Base-by-base conservation (phyloP, 1,140 invertebrate genomes). In the Dendrolimus punctatus region DNA sequence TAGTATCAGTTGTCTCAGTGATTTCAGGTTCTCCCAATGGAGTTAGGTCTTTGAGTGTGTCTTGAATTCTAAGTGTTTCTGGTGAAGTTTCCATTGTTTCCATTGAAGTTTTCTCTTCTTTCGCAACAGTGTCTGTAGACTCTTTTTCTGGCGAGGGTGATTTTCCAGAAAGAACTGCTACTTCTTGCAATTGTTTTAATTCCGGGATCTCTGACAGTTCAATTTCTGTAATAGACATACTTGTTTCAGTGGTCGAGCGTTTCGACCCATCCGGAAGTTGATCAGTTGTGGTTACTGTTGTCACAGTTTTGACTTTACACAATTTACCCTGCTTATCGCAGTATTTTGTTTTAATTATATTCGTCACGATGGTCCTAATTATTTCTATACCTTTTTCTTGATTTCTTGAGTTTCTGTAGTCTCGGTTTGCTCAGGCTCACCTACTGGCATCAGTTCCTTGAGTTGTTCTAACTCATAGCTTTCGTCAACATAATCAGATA, bases 31-130 rank as follows among this genome's bases (percentile, higher is more conserved):
- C 67, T 23, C 75, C 78, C 39, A 73, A 43, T 49, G 62, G 53
- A 40, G 55, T 62, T 51, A 74, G 80, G n/a, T 74, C 81, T 59
- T 73, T 70, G 50, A 87, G 67, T 58, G 76, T 73, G 55, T 76
- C 69, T 49, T 79, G 76, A 54, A 77, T 76, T 71, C 80, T 86
- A 37, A 67, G 62, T 0, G 79, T 67, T 71, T 87, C 80, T 7
- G 65, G 58, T 48, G 49, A 58, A 75, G 47, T 66, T 62, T 43
- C 56, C 44, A 9, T 73, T 44, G 54, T 63, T 50, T 40, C 62
- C 48, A n/a, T 23, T 23, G 49, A 5, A 47, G 39, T 8, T 48
- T 36, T 43, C 3, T 54, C 6, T 42, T 42, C n/a, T 42, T 42
- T n/a, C 41, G 6, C 4, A 42, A 42, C 41, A 8, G 41, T 42